Conservation (phyloP, 2,797 vertebrate genomes). For the Xenentodon cancila region DNA sequence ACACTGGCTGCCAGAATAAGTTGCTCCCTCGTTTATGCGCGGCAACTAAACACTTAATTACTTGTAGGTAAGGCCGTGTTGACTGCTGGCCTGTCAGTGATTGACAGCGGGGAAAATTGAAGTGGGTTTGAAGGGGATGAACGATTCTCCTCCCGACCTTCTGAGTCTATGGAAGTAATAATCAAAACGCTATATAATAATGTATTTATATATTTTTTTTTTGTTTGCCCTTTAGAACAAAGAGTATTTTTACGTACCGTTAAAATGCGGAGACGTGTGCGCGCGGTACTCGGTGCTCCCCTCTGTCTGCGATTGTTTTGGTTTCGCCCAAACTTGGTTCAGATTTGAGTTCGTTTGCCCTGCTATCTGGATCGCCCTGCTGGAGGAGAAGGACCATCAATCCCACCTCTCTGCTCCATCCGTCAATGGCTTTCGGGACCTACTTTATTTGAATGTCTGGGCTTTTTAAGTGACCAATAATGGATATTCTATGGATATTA, state of each 20-base stretch:
- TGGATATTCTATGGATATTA: slow-evolving; percentile 90
- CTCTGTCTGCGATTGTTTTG: slow-evolving; percentile 80
- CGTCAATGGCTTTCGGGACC: slow-evolving; percentile 85
- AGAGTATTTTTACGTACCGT: accelerated
- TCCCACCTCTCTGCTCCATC: slow-evolving; percentile 70
- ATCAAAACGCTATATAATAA: accelerated
- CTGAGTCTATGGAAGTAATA: not conserved
- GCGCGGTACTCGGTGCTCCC: slow-evolving; percentile 45
- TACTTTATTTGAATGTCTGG: slow-evolving; percentile 83
- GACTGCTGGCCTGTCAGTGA: slow-evolving; percentile 68
- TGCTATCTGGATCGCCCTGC: slow-evolving; percentile 76
- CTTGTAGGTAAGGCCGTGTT: slow-evolving; percentile 58
- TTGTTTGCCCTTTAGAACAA: accelerated
- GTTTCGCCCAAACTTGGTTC: slow-evolving; percentile 84
- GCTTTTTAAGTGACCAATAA: slow-evolving; percentile 79
- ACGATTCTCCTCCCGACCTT: not conserved
- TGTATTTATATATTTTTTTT: accelerated
- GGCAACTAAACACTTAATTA: slow-evolving; percentile 70
- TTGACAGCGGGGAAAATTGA: slow-evolving; percentile 75
- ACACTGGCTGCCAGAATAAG: slow-evolving; percentile 23
- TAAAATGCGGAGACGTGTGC: not conserved
- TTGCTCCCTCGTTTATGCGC: slow-evolving; percentile 51
- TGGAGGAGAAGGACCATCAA: slow-evolving; percentile 79
- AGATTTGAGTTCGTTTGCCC: slow-evolving; percentile 79
- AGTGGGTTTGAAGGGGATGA: slow-evolving; percentile 50